These are phyloP conservation scores for Eupithecia tripunctaria DNA, from an alignment of 2,888 invertebrate genomes.

Conservation along the genomic window DNA sequence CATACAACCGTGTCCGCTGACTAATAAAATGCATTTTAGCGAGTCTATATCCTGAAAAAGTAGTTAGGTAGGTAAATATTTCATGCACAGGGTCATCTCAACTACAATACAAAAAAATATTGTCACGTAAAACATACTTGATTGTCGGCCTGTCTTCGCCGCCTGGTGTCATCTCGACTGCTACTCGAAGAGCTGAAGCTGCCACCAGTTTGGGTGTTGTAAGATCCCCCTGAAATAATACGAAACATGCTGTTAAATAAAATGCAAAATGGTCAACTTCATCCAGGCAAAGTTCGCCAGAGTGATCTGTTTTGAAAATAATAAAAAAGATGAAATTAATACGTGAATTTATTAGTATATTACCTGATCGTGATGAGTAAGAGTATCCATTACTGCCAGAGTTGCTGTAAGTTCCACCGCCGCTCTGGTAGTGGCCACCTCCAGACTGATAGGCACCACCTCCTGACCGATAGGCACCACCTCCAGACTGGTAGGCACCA, in stretches of 20 bases:
- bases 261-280: not conserved
- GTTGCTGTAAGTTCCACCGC: constrained; percentile 47
- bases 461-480: constrained; percentile 21
- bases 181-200: constrained; percentile 58
- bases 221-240: constrained; percentile 56
- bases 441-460: constrained; percentile 41
- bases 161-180: constrained; percentile 63
- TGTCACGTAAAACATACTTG: constrained; percentile 49
- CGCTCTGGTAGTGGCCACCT: constrained; percentile 38
- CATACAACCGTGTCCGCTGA: too few species aligned
- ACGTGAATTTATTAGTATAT: not conserved
- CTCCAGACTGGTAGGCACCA: constrained; percentile 42
- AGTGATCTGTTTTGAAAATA: not conserved
- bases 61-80: too few species aligned
- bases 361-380: constrained; percentile 73
- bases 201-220: constrained; percentile 57
- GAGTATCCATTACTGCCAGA: constrained; percentile 56
- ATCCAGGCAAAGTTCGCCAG: not conserved
- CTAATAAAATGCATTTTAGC: too few species aligned
- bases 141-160: constrained; percentile 59
- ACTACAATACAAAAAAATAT: too few species aligned
- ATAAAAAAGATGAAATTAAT: not conserved
- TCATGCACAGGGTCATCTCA: too few species aligned
- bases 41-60: too few species aligned
- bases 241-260: not conserved